Percentiles rank a stretch among this genome's conserved stretches.
Conservation (phyloP, 2,797 vertebrate species). For the Pempheris klunzingeri region DNA sequence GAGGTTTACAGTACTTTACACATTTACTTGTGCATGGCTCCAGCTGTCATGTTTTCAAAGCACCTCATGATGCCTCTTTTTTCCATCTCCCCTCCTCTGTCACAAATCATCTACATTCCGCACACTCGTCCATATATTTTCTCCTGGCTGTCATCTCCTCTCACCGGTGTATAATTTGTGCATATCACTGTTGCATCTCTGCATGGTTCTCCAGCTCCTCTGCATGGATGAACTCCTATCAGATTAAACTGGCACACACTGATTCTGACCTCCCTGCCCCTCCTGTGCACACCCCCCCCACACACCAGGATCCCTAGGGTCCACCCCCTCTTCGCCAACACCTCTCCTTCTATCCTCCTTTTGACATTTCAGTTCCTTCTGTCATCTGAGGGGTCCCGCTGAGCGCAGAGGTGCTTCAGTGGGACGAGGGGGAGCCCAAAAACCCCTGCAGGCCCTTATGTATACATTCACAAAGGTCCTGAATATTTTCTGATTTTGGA, state of each 20-base stretch:
- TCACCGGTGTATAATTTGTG: conserved; percentile 77
- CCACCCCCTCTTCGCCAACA: conserved; percentile 51
- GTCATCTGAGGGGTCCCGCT: conserved; percentile 77
- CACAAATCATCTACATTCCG: conserved; percentile 74
- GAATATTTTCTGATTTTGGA: conserved; percentile 60
- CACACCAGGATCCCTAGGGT: conserved; percentile 60
- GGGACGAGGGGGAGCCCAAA: conserved; percentile 34
- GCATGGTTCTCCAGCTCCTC: conserved; percentile 79
- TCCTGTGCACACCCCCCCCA: conserved; percentile 43
- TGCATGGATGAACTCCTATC: conserved; percentile 84
- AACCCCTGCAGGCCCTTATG: conserved; percentile 53
- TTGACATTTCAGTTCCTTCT: conserved; percentile 79
- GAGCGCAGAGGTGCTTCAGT: conserved; percentile 73
- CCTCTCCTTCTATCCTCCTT: conserved; percentile 73
- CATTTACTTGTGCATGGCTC: conserved; percentile 57
- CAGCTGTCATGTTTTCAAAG: conserved; percentile 68
- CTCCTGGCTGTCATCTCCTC: conserved; percentile 66
- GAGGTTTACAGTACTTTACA: conserved; percentile 23
- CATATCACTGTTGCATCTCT: conserved; percentile 79
- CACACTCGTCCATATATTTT: conserved; percentile 63
- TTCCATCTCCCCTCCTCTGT: conserved; percentile 30
- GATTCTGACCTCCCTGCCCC: conserved; percentile 68
- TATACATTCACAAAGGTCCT: conserved; percentile 67
- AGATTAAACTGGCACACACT: conserved; percentile 81
- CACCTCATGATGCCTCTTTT: conserved; percentile 45